These are phyloP conservation scores for Monomorium pharaonis DNA, from an alignment of 1,140 invertebrate species.

Conservation along the genomic window DNA sequence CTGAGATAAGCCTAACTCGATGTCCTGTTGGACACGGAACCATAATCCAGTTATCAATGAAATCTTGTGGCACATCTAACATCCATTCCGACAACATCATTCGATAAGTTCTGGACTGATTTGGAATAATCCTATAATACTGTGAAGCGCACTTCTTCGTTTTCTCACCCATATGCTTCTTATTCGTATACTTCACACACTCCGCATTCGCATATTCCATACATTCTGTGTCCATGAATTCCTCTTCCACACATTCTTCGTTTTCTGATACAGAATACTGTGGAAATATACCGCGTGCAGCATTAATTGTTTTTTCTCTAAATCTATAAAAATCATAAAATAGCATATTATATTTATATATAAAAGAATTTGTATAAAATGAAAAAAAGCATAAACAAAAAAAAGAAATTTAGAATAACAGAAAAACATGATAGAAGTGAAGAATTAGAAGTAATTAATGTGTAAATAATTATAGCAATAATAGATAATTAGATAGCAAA, in stretches of 20 bases:
- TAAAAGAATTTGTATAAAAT: not conserved
- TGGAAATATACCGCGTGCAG: constrained; percentile 75
- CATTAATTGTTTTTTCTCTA: constrained; percentile 77
- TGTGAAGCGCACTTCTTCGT: constrained; percentile 60
- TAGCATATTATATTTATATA: not conserved
- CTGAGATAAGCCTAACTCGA: constrained; percentile 91
- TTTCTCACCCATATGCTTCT: constrained; percentile 56
- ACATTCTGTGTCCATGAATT: constrained; percentile 45
- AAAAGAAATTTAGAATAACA: not conserved
- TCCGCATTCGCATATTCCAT: constrained; percentile 72
- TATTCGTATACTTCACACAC: constrained; percentile 16
- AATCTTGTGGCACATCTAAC: constrained; percentile 92
- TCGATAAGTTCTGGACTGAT: constrained; percentile 76
- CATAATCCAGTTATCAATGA: constrained; percentile 92
- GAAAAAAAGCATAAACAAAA: no score
- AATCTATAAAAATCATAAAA: constrained; percentile 68
- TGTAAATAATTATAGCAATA: not conserved
- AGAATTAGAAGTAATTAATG: not conserved
- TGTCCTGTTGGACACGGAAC: constrained; percentile 93
- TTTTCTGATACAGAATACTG: constrained; percentile 30
- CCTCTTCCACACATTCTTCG: not conserved
- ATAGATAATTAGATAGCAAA: not conserved
- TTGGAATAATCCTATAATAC: not conserved
- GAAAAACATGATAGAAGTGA: not conserved
- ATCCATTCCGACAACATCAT: constrained; percentile 97